Percentiles rank a stretch among this genome's conserved stretches.
Evolutionary conservation across 2,888 invertebrate species (phyloP).

Genomic region (Aspidapion aeneum): DNA sequence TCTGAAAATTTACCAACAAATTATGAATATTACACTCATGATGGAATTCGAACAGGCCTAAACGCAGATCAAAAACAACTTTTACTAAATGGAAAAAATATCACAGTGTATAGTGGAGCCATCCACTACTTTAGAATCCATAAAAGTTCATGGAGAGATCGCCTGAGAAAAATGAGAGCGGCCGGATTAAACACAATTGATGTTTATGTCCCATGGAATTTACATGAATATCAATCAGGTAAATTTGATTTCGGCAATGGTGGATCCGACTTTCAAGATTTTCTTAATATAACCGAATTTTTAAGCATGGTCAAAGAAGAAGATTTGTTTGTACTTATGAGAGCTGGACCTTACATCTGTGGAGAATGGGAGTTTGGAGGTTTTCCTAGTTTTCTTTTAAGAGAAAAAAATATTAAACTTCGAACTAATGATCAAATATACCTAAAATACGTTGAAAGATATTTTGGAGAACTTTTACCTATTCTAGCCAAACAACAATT

Average conservation of each 20-base stretch:
- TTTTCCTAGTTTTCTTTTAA: conserved; percentile 38
- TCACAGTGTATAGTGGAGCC: conserved; percentile 52
- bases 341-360: conserved; percentile 91
- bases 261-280: conserved; percentile 47
- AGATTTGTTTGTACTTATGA: conserved; percentile 72
- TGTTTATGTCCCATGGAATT: conserved; percentile 85
- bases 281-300: conserved; percentile 61
- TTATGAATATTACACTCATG: conserved; percentile 48
- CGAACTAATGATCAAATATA: conserved; percentile 38
- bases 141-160: conserved; percentile 73
- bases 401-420: conserved; percentile 47
- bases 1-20: conserved; percentile 16
- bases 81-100: conserved; percentile 46
- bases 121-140: conserved; percentile 86
- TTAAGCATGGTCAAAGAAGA: conserved; percentile 70
- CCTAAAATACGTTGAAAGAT: conserved; percentile 47
- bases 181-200: conserved; percentile 85
- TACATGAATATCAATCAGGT: conserved; percentile 68
- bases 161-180: conserved; percentile 70
- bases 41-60: conserved; percentile 39
- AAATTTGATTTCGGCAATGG: conserved; percentile 51
- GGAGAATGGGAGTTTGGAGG: conserved; percentile 75
- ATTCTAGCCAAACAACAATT: conserved; percentile 52
- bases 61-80: conserved; percentile 40
- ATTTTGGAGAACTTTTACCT: conserved; percentile 51